phyloP scores from a whole-genome alignment of 2,113 vertebrate genomes.

The Chaenocephalus aceratus region DNA sequence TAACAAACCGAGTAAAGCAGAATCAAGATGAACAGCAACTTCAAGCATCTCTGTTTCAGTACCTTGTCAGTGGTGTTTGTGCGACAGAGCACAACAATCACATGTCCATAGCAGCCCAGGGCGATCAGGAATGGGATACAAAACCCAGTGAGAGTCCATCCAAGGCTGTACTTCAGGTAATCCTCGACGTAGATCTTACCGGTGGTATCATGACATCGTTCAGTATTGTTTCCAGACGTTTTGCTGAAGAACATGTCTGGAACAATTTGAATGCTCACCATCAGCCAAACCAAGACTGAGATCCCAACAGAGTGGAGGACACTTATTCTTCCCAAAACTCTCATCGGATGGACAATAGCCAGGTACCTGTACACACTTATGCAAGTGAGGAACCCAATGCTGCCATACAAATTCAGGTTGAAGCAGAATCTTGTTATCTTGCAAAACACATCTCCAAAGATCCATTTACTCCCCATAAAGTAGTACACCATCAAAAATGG shows the following conservation, averaged over 20 bases:
- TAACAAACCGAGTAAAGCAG: constrained; percentile 87
- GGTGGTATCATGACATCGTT: constrained; percentile 81
- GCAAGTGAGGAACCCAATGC: constrained; percentile 88
- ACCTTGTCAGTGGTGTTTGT: constrained; percentile 62
- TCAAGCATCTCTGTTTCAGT: constrained; percentile 80
- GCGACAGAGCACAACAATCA: constrained; percentile 76
- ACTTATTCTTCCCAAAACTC: constrained; percentile 78
- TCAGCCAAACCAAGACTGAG: constrained; percentile 74
- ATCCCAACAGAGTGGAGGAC: constrained; percentile 38
- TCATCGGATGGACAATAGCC: constrained; percentile 86
- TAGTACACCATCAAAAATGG: constrained; percentile 86
- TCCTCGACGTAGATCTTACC: fast-evolving
- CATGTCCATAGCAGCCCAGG: constrained; percentile 84
- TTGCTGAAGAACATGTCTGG: constrained; percentile 84
- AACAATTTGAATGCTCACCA: constrained; percentile 79
- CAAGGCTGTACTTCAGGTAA: constrained; percentile 81
- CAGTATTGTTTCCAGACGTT: fast-evolving
- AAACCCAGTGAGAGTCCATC: constrained; percentile 81
- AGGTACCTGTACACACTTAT: constrained; percentile 89
- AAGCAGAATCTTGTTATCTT: constrained; percentile 83
- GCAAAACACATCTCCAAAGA: constrained; percentile 85
- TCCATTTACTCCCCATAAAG: constrained; percentile 66
- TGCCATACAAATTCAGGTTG: constrained; percentile 88
- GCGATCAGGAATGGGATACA: constrained; percentile 82
- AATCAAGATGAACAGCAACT: constrained; percentile 80